A percentile compares a stretch with the other conserved stretches of the same genome.
phyloP scores from a whole-genome alignment of 2,797 vertebrate species.

The Acanthurus lineatus region DNA sequence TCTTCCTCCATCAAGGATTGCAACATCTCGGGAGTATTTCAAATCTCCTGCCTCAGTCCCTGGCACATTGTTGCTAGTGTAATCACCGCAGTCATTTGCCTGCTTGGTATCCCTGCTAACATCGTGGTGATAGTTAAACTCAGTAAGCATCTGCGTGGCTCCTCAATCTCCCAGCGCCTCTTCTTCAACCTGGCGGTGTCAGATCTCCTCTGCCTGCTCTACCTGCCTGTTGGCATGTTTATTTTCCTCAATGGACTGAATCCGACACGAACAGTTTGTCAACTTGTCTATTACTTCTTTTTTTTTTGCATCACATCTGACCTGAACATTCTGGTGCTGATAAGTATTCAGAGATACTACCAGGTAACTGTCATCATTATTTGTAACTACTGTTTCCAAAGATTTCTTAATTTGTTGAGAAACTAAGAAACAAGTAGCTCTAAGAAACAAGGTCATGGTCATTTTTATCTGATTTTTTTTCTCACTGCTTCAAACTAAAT shows the following conservation, averaged over 20 bases:
- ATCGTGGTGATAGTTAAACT: constrained; percentile 21
- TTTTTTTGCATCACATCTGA: constrained; percentile 36
- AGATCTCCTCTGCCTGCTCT: constrained; percentile 47
- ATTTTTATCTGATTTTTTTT: no score
- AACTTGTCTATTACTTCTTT: constrained; percentile 31
- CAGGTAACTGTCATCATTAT: constrained; percentile 37
- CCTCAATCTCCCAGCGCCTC: constrained; percentile 39
- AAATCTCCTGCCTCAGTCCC: neutral
- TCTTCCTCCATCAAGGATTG: neutral
- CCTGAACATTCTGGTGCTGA: constrained; percentile 40
- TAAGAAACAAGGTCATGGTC: no score
- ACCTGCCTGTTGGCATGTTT: neutral
- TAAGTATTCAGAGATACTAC: constrained; percentile 55
- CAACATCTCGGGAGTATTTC: neutral
- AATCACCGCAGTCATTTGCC: constrained; percentile 16
- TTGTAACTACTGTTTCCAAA: neutral
- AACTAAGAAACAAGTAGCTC: neutral
- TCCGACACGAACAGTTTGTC: neutral
- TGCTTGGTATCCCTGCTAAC: constrained; percentile 53
- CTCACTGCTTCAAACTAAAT: no score
- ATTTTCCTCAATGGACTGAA: neutral
- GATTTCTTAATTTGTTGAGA: neutral
- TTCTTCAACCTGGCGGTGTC: constrained; percentile 49
- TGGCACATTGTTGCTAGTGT: constrained; percentile 6
- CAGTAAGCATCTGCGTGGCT: neutral